Base-by-base conservation (phyloP, 2,113 vertebrate genomes). In the Bostrychus sinensis region DNA sequence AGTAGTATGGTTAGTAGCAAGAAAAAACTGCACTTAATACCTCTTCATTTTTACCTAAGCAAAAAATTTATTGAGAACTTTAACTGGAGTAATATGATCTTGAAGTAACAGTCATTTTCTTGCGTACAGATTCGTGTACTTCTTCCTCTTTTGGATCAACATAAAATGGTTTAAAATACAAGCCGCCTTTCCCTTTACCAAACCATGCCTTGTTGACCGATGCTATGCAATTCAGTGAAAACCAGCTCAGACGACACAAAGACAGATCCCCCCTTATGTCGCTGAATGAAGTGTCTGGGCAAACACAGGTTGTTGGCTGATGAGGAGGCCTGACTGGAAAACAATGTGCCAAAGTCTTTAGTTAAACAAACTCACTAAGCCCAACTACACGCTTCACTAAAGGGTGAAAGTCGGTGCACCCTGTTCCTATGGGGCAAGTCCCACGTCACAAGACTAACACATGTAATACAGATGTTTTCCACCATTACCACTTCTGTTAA, bases 241-340 rank as follows among this genome's bases (percentile, higher is more conserved):
- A 14, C 23, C 3, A 7, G 7, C 28, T 30, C 3, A 30, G 28
- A 4, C 28, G 7, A 50, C 25, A 10, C 57, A 61, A 59, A 43
- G 42, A 50, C 62, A 54, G 45, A 22, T 58, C 69, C 72, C 62
- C 69, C 65, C 38, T 80, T 4, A 2, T 68, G 67, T 62, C 83
- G 63, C 71, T 77, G 86, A 62, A 17, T 88, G 51, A 84, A 83
- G 86, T 84, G 80, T 72, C 60, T 75, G 66, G 65, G 66, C 75
- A 81, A 84, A 86, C 70, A 81, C 55, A 45, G 7, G 53, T 66
- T 72, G 63, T 79, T 78, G 75, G 66, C 70, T 75, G 70, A 77
- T 42, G 16, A 7, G 50, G 62, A 53, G 28, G 57, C 22, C 58
- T 62, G 56, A 67, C 61, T 14, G n/a, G 59, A 60, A 68, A 73